These are phyloP conservation scores for Chelonus formosanus DNA, from an alignment of 2,888 invertebrate species.

Conservation along the genomic window DNA sequence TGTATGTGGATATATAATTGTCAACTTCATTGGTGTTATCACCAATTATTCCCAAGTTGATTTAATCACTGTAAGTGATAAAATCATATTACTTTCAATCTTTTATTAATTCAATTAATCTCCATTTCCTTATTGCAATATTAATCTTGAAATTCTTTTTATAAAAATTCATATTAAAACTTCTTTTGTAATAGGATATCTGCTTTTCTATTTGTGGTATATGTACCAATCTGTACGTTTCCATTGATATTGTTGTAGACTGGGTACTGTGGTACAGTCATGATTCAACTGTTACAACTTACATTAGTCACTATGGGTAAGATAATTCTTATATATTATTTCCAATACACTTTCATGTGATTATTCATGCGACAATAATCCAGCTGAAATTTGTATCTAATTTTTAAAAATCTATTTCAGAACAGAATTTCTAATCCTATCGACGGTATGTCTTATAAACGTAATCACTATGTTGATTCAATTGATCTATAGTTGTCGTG, in stretches of 20 bases:
- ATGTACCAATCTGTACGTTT: slow-evolving; percentile 41
- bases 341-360: no score
- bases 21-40: slow-evolving; percentile 46
- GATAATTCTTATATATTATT: not conserved
- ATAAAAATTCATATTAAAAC: not conserved
- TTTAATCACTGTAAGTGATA: slow-evolving; percentile 32
- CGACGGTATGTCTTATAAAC: slow-evolving; percentile 31
- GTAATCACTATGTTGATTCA: slow-evolving; percentile 27
- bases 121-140: not conserved
- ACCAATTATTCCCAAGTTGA: slow-evolving; percentile 36
- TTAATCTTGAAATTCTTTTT: no score
- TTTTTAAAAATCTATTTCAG: slow-evolving; percentile 21
- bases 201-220: slow-evolving; percentile 42
- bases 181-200: slow-evolving; percentile 41
- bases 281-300: slow-evolving; percentile 18
- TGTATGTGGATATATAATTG: slow-evolving; percentile 48
- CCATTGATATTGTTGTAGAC: slow-evolving; percentile 43
- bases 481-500: slow-evolving; percentile 4
- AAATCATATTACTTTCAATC: slow-evolving; percentile 4
- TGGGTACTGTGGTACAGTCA: slow-evolving; percentile 43
- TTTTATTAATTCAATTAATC: not conserved
- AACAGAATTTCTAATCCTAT: slow-evolving; percentile 32
- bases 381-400: no score
- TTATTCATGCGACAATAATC: no score
- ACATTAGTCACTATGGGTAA: slow-evolving; percentile 39